Percentiles rank a stretch among this genome's conserved stretches.
Evolutionary conservation across 1,140 invertebrate genomes (phyloP).

Genomic region (Drosophila azteca): DNA sequence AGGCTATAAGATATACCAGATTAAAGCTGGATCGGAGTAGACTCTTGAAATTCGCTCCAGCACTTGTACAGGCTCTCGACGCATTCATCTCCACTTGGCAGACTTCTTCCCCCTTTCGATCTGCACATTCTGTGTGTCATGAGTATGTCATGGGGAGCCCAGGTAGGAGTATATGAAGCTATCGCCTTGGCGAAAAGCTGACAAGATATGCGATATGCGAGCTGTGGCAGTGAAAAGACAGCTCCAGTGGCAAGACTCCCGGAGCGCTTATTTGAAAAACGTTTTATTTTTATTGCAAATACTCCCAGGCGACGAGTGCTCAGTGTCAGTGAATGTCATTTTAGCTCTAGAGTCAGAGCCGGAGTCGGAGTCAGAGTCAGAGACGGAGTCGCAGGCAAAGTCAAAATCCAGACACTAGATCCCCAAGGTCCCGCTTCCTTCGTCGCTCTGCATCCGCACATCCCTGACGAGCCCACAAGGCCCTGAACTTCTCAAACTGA

Average conservation of each 20-base stretch:
- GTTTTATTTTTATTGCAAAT: constrained; percentile 79
- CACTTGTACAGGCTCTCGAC: constrained; percentile 12
- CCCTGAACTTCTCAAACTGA: neutral
- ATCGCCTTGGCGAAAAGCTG: neutral
- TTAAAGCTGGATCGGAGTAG: neutral
- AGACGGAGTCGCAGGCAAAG: constrained; percentile 17
- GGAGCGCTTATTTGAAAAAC: constrained; percentile 76
- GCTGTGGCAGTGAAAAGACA: constrained; percentile 37
- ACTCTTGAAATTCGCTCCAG: no score
- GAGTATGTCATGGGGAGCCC: no score
- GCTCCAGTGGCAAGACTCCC: constrained; percentile 46
- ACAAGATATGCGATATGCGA: constrained; percentile 36
- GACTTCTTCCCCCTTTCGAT: constrained; percentile 13
- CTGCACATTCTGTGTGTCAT: no score
- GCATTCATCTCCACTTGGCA: constrained; percentile 39
- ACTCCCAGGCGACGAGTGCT: constrained; percentile 73
- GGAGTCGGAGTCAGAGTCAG: constrained; percentile 3
- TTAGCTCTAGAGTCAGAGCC: constrained; percentile 37
- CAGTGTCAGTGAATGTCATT: constrained; percentile 81
- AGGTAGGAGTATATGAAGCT: neutral
- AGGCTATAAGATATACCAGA: neutral
- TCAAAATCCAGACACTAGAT: constrained; percentile 29
- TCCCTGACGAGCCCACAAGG: constrained; percentile 10
- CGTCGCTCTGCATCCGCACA: neutral
- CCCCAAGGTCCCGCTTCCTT: constrained; percentile 13